phyloP scores from a whole-genome alignment of 2,113 vertebrate genomes.

The Mesocricetus auratus region DNA sequence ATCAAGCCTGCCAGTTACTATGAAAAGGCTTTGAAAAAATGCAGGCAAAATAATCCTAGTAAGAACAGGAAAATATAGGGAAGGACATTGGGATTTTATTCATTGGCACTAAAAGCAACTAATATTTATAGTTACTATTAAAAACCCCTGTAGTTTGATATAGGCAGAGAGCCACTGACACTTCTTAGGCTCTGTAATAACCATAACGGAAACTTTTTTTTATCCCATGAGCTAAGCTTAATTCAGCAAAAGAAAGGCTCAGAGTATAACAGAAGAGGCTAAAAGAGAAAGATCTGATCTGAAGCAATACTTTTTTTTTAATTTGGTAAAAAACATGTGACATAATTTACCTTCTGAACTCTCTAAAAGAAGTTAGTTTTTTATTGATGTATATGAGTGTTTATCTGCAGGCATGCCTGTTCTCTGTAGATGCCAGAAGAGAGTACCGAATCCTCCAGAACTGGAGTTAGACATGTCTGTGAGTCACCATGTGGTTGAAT shows the following conservation, averaged over 20 bases:
- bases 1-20: neutral
- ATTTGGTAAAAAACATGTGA: neutral
- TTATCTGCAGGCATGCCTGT: neutral
- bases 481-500: neutral
- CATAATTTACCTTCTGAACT: neutral
- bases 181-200: neutral
- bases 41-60: neutral
- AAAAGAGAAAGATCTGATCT: neutral
- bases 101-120: neutral
- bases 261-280: neutral
- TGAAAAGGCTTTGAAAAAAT: constrained; percentile 5
- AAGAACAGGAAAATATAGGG: neutral
- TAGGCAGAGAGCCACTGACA: neutral
- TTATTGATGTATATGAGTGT: no score
- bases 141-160: neutral
- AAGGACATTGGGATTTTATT: neutral
- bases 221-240: neutral
- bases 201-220: neutral
- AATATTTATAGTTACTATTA: neutral
- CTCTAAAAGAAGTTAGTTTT: neutral
- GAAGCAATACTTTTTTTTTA: neutral
- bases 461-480: neutral
- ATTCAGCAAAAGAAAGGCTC: neutral
- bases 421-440: neutral
- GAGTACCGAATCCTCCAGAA: neutral